Conservation (phyloP, 2,113 vertebrate species). For the rat (Rattus norvegicus) region DNA sequence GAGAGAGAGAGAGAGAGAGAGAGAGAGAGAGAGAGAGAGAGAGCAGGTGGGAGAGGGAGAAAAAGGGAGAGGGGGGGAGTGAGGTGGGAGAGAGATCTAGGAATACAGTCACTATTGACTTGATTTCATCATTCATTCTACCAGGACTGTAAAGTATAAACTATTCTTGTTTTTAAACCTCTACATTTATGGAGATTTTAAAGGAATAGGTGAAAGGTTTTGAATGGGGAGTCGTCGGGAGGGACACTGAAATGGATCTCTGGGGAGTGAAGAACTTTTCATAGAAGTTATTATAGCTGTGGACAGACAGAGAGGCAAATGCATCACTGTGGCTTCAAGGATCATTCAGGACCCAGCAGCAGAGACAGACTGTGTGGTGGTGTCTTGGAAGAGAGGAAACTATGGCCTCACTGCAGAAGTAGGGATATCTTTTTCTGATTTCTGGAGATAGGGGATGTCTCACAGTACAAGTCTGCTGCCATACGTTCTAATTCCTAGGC, state of each 20-base stretch:
- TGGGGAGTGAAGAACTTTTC: not conserved
- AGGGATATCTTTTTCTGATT: not conserved
- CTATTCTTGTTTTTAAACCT: not conserved
- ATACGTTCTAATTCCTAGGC: not conserved
- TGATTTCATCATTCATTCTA: not conserved
- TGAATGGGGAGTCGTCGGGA: not conserved
- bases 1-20: not conserved
- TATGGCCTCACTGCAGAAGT: not conserved
- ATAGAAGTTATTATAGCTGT: not conserved
- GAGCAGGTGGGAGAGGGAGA: accelerated
- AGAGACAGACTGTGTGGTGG: not conserved
- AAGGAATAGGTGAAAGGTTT: not conserved
- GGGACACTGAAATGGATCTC: not conserved
- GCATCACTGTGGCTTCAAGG: not conserved
- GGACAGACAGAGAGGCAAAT: not conserved
- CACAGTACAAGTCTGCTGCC: not conserved
- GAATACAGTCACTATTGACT: not conserved
- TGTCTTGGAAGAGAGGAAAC: not conserved
- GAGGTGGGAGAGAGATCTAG: too few relatives aligned
- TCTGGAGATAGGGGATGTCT: not conserved
- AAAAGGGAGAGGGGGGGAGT: not conserved
- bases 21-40: not conserved
- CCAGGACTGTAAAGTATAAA: not conserved
- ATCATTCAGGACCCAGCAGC: not conserved
- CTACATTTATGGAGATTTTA: not conserved